phyloP scores from a whole-genome alignment of 1,140 invertebrate genomes.

The Diploscapter pachys region DNA sequence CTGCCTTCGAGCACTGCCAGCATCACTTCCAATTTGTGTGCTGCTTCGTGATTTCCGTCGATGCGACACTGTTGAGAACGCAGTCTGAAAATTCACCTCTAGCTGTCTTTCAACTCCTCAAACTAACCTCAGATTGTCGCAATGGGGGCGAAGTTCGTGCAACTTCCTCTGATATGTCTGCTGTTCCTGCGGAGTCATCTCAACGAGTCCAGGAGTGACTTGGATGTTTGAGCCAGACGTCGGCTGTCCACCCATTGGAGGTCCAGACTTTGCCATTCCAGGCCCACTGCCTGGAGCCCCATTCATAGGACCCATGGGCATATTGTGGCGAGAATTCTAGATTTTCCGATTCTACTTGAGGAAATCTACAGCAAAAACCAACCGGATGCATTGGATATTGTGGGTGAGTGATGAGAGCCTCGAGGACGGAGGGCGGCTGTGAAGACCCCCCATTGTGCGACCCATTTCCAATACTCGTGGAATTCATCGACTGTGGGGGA shows the following conservation, averaged over 20 bases:
- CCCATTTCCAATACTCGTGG: conserved; percentile 4
- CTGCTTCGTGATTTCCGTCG: conserved; percentile 37
- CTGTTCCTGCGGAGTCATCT: conserved; percentile 25
- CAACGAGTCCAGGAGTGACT: not conserved
- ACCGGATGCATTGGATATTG: conserved; percentile 18
- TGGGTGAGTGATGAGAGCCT: conserved; percentile 36
- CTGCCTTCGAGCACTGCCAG: conserved; percentile 36
- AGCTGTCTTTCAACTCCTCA: not conserved
- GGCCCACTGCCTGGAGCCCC: not conserved
- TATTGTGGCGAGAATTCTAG: not conserved
- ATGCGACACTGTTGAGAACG: conserved; percentile 30
- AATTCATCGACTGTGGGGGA: not conserved
- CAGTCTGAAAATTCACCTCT: conserved; percentile 12
- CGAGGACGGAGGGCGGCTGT: conserved; percentile 29
- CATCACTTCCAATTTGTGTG: conserved; percentile 38
- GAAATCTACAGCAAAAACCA: not conserved
- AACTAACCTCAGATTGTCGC: conserved; percentile 17
- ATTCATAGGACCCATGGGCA: not conserved
- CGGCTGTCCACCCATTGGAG: not conserved
- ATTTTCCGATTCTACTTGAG: conserved; percentile 15
- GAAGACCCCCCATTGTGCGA: conserved; percentile 15
- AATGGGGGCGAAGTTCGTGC: conserved; percentile 15
- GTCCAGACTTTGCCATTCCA: not conserved
- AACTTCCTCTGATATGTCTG: conserved; percentile 27
- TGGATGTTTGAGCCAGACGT: not conserved